Base-by-base conservation (phyloP, 2,797 vertebrate species). In the Cottoperca gobio region DNA sequence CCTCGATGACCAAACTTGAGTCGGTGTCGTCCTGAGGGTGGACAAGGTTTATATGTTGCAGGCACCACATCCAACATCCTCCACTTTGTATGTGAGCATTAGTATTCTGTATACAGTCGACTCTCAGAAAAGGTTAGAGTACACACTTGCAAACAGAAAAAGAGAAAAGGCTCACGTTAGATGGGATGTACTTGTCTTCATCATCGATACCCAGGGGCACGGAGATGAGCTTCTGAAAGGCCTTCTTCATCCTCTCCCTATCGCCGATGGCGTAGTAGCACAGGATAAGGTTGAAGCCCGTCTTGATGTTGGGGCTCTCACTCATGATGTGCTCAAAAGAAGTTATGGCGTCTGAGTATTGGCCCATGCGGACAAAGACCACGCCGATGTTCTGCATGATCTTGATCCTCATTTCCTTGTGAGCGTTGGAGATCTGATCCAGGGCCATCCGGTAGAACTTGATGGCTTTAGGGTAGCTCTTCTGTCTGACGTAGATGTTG, bases 401-500 rank as follows among this genome's bases (percentile, higher is more conserved):
- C 93, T 99, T 99, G 90, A 99, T 98, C 92, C 97, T 96, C 95
- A 98, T 96, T 64, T 97, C 95, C 88, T 97, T 97, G 93, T 99
- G 96, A 31, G 89, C 89, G 73, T 96, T 97, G 79, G 96, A 96
- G 86, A 99, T 96, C 91, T 98, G 98, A 91, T 99, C 98, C 86
- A 99, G 92, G 14, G 98, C 98, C 98, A 99, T 99, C 48, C 97
- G 95, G 89, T 99, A 99, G 93, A 99, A 97, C 86, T 99, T 99
- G 76, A 99, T 95, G 43, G 98, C 97, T 90, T 97, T 99, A 40
- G 96, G 95, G 90, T 98, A 99, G 92, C 97, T 99, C 82, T 95
- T 96, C 90, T 99, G 98, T 79, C 97, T 98, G 82, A 99, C 95
- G 84, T 97, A 98, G 86, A 99, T 99, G 92, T 99, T 99, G 89